phyloP scores from a whole-genome alignment of 2,113 vertebrate genomes.

The Papio anubis region DNA sequence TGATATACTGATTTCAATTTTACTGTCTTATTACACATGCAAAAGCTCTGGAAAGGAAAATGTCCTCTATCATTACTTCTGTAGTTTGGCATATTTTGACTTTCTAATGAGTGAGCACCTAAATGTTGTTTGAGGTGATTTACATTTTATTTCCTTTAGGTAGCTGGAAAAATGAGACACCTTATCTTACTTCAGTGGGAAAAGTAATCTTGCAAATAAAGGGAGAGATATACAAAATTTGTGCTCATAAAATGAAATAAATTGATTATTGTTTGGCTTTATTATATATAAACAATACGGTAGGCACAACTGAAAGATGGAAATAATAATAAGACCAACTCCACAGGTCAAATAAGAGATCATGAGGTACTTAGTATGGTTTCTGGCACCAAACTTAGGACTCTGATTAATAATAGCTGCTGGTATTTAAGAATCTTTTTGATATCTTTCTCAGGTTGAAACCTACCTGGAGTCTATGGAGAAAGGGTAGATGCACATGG shows the following conservation, averaged over 20 bases:
- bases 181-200: constrained; percentile 15
- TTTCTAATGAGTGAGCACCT: constrained; percentile 73
- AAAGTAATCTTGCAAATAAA: constrained; percentile 31
- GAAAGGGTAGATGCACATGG: neutral
- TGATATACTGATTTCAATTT: constrained; percentile 61
- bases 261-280: neutral
- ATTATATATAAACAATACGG: neutral
- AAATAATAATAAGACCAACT: neutral
- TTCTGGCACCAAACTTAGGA: neutral
- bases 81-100: constrained; percentile 76
- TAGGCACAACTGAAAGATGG: neutral
- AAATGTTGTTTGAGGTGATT: constrained; percentile 72
- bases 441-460: neutral
- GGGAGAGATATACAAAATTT: neutral
- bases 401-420: neutral
- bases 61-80: constrained; percentile 69
- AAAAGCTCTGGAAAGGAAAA: constrained; percentile 66
- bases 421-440: neutral
- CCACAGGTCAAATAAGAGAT: neutral
- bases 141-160: constrained; percentile 61
- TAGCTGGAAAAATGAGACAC: constrained; percentile 26
- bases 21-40: constrained; percentile 46
- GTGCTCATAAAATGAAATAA: neutral
- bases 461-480: neutral
- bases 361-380: neutral